phyloP scores from a whole-genome alignment of 2,113 vertebrate genomes.

The Saimiri boliviensis region DNA sequence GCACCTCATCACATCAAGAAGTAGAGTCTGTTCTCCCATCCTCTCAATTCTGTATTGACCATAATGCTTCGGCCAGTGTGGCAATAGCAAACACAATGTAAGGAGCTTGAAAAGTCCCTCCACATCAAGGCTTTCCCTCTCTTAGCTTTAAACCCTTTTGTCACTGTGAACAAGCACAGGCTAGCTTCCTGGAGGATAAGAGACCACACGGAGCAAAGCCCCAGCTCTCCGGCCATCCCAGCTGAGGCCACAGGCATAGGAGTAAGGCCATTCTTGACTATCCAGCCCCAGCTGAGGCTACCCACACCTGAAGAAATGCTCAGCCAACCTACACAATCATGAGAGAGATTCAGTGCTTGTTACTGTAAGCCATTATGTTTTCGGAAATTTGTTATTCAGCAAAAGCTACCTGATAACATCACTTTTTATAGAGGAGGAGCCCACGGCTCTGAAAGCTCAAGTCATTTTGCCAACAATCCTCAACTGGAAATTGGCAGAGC shows the following conservation, averaged over 20 bases:
- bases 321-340: background rate
- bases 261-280: background rate
- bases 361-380: background rate
- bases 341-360: background rate
- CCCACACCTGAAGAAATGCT: background rate
- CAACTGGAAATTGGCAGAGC: background rate
- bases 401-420: background rate
- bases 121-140: background rate
- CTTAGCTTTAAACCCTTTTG: background rate
- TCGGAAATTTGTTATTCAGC: background rate
- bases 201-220: background rate
- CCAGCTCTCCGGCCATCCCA: no score
- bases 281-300: rapidly evolving
- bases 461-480: background rate
- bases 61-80: background rate
- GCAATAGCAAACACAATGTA: background rate
- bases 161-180: background rate
- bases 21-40: background rate
- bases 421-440: background rate
- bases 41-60: background rate
- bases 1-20: background rate
- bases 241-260: background rate
- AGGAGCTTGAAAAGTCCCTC: background rate
- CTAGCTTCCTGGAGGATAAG: background rate
- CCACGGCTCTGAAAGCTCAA: background rate